Evolutionary conservation across 1,140 invertebrate genomes (phyloP), one percentile per base, ranked within the genome.

Genomic region (Apis cerana): DNA sequence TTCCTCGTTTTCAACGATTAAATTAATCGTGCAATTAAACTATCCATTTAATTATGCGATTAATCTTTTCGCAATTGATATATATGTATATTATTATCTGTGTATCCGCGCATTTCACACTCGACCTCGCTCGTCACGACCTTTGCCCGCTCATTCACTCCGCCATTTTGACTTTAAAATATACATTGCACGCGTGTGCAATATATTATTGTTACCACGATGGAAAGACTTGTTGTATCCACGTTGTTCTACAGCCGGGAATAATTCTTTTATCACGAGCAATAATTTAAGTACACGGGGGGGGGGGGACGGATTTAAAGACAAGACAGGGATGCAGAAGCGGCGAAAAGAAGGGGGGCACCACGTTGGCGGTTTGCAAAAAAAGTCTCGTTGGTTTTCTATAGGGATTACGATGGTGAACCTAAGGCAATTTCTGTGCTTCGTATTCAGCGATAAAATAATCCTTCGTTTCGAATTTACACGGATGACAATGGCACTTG

Each of bases 21-120:
- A 74, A 82, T 87, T 82, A 85, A 70, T 54, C 65, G 69, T 27
- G 69, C 64, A 85, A 85, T 87, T 78, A 78, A 77, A 77, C 83
- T 64, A 50, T 27, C 58, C 21, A 52, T 27, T 67, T 56, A 50
- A 64, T 48, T 19, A 13, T n/a, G 59, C 69, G 56, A 54, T 74
- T 74, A 48, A 5, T 27, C 33, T 52, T 48, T 33, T 9, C 56
- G 10, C 13, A 62, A 75, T 75, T 79, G 52, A 72, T 54, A 17
- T 27, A 12, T 19, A 50, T 27, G 56, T 21, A 43, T 43, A 43
- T 43, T 43, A 43, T 43, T 43, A 43, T 43, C 33, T n/a, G 15
- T 54, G 23, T 80, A 56, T 43, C 27, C 61, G 19, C n/a, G 50
- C 2, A 74, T 72, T 80, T 74, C 56, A 1, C 69, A n/a, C 15